A percentile compares a stretch with the other conserved stretches of the same genome.
Conservation (phyloP, 2,797 vertebrate genomes). For the Pygocentrus nattereri region DNA sequence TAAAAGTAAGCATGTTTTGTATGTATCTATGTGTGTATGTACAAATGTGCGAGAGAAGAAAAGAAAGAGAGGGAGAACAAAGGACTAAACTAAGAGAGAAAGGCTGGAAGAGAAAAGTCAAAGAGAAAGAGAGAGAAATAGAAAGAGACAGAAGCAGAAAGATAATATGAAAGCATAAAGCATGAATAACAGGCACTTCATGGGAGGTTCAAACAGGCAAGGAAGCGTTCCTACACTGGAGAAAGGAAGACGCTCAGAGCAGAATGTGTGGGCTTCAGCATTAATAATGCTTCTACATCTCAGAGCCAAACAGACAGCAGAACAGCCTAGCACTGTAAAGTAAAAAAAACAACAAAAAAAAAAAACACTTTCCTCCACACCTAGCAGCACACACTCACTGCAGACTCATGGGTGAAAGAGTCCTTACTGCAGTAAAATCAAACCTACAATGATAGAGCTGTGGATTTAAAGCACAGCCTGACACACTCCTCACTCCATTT, state of each 20-base stretch:
- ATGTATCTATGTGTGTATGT: neutral
- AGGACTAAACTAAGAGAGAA: neutral
- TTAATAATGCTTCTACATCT: conserved; percentile 14
- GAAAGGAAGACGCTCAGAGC: conserved; percentile 1
- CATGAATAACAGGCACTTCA: conserved; percentile 8
- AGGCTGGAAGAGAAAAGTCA: neutral
- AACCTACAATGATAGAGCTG: conserved; percentile 3
- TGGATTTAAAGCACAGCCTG: conserved; percentile 2
- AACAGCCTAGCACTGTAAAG: neutral
- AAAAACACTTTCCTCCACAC: neutral
- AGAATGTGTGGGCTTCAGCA: neutral
- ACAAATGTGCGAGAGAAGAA: neutral
- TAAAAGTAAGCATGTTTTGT: neutral
- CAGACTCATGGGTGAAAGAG: neutral
- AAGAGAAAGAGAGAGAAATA: neutral
- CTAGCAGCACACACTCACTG: neutral
- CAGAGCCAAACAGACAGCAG: neutral
- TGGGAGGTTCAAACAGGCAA: conserved; percentile 31
- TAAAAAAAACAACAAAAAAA: too few relatives aligned
- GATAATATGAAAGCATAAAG: neutral
- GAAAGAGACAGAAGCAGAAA: neutral
- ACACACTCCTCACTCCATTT: neutral
- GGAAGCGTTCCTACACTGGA: neutral
- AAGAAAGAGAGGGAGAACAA: neutral
- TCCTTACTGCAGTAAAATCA: conserved; percentile 1